Conservation (phyloP, 2,797 vertebrate genomes). For the Emydoidea blandingii region DNA sequence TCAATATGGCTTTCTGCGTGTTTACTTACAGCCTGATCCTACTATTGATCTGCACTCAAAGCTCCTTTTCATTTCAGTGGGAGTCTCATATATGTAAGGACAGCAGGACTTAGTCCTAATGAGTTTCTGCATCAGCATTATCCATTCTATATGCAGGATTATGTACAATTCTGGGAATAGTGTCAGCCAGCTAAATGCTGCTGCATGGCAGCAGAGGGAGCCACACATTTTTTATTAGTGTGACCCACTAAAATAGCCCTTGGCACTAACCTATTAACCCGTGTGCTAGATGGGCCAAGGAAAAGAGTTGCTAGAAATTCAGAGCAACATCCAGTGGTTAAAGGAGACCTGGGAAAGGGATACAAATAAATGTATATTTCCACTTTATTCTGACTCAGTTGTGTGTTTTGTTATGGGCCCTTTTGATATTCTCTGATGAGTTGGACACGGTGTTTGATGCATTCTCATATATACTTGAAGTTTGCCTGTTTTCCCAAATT, state of each 20-base stretch:
- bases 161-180: not conserved
- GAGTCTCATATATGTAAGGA: not conserved
- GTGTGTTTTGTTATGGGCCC: not conserved
- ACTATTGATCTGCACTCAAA: slow-evolving; percentile 45
- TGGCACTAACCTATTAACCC: not conserved
- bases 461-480: not conserved
- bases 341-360: not conserved
- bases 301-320: not conserved
- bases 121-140: not conserved
- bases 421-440: not conserved
- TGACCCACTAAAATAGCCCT: not conserved
- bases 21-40: slow-evolving; percentile 32
- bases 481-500: not conserved
- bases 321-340: not conserved
- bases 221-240: not conserved
- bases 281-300: not conserved
- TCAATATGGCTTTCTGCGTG: slow-evolving; percentile 22
- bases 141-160: not conserved
- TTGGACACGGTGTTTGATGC: not conserved
- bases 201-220: not conserved
- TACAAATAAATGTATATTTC: not conserved
- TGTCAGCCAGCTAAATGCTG: not conserved
- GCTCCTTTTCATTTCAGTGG: not conserved
- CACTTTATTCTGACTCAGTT: not conserved
- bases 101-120: not conserved